These are phyloP conservation scores for Tetragonula clypearis DNA, from an alignment of 1,140 invertebrate genomes.

Conservation along the genomic window DNA sequence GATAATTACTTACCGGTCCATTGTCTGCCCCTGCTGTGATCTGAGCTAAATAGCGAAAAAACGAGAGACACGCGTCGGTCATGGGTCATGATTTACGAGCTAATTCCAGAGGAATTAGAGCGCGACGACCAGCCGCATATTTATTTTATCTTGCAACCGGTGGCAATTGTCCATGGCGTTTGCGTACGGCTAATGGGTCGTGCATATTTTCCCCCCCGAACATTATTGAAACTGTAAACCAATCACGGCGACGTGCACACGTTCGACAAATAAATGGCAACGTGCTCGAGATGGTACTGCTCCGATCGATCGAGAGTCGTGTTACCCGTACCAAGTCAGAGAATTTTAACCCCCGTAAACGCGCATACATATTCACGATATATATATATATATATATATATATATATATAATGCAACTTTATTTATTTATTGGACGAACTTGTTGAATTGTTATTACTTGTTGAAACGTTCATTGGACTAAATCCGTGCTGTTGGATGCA, in stretches of 20 bases:
- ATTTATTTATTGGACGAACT: not conserved
- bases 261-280: constrained; percentile 5
- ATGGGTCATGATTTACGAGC: not conserved
- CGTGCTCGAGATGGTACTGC: not conserved
- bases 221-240: constrained; percentile 31
- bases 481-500: too few relatives aligned
- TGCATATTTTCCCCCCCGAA: not conserved
- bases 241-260: not conserved
- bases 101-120: constrained; percentile 15
- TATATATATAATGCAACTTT: not conserved
- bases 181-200: not conserved
- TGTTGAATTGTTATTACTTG: not conserved
- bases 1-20: not conserved
- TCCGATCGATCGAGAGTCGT: not conserved
- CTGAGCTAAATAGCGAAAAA: not conserved
- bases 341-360: not conserved
- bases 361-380: not conserved
- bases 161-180: not conserved
- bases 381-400: too few relatives aligned
- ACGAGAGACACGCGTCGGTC: not conserved
- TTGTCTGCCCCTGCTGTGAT: not conserved
- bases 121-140: not conserved
- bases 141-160: not conserved
- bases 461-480: too few relatives aligned
- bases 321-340: not conserved